These are phyloP conservation scores for Tyrophagus putrescentiae DNA, from an alignment of 1,140 invertebrate species.

Conservation along the genomic window DNA sequence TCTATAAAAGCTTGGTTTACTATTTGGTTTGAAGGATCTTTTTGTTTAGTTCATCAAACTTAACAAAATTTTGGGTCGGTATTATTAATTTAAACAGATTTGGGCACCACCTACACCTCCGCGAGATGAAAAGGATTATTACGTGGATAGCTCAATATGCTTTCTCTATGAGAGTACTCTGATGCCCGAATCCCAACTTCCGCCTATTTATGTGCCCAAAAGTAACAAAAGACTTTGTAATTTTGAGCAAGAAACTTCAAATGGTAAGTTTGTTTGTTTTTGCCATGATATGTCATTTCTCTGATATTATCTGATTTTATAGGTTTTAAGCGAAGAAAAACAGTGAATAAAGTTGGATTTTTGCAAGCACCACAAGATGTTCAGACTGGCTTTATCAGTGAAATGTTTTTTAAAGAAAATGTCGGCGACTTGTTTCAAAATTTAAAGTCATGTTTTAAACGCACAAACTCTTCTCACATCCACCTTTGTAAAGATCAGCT, in stretches of 20 bases:
- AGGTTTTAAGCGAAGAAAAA: not conserved
- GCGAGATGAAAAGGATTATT: constrained; percentile 59
- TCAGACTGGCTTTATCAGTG: too few relatives aligned
- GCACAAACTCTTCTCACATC: too few relatives aligned
- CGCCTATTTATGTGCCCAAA: constrained; percentile 66
- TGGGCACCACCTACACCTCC: constrained; percentile 90
- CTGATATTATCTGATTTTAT: too few relatives aligned
- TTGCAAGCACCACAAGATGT: not conserved
- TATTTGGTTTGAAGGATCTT: too few relatives aligned
- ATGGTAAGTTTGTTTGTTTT: constrained; percentile 45
- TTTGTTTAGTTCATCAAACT: too few relatives aligned
- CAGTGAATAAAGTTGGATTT: not conserved
- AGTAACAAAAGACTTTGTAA: constrained; percentile 55
- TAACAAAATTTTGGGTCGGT: constrained; percentile 14
- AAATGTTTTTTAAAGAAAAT: too few relatives aligned
- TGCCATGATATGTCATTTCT: constrained; percentile 6
- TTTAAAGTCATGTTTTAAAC: too few relatives aligned
- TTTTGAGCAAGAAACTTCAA: too few relatives aligned
- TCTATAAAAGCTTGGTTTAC: too few relatives aligned
- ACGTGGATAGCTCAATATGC: constrained; percentile 64
- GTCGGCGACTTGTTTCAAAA: too few relatives aligned
- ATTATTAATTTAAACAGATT: constrained; percentile 45
- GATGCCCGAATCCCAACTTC: constrained; percentile 66
- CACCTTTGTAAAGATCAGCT: too few relatives aligned
- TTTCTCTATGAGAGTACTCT: constrained; percentile 68